Evolutionary conservation across 2,113 vertebrate species (phyloP), one percentile per base, ranked within the genome.

Genomic region (Baryphthengus martii): DNA sequence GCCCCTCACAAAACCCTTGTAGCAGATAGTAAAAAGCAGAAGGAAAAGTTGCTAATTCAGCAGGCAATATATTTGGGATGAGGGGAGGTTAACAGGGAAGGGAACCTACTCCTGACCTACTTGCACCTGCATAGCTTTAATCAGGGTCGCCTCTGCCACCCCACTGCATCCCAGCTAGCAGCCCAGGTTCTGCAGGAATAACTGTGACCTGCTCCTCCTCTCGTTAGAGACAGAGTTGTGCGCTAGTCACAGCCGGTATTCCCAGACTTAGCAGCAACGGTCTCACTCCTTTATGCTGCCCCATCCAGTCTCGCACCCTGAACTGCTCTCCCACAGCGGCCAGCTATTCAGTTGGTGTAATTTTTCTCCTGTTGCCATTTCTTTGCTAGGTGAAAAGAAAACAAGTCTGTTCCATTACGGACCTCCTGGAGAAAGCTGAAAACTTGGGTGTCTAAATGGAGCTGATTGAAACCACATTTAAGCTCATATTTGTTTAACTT

Each of bases 351-450:
- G 50, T 23, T 4, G 0, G 5, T 3, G 29, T 5, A 40, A 25
- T 45, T 88, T 42, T 59, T 28, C 82, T 88, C 45, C 85, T 6
- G 5, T 24, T 14, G 67, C 68, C 5, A 2, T 13, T 20, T 33
- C 67, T 80, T 52, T 21, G 85, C 0, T 15, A 93, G 79, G 79
- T 89, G 90, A 59, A 91, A 95, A 81, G 85, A 55, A 88, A 90
- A 72, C 76, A 62, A 68, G 40, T 6, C 47, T 40, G 37, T 33
- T 81, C 63, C 85, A 65, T 77, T 39, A 68, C 1, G 0, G 90
- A 94, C 72, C 95, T 95, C 83, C 95, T 72, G 78, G 55, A 92
- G 92, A 61, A 89, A 85, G 77, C 2, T 37, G 61, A 21, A 90
- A 26, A 68, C 65, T 24, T 75, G 93, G 93, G 92, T 94, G 91